Evolutionary conservation across 1,140 invertebrate species (phyloP), one percentile per base, ranked within the genome.

Genomic region (Drosophila leontia): DNA sequence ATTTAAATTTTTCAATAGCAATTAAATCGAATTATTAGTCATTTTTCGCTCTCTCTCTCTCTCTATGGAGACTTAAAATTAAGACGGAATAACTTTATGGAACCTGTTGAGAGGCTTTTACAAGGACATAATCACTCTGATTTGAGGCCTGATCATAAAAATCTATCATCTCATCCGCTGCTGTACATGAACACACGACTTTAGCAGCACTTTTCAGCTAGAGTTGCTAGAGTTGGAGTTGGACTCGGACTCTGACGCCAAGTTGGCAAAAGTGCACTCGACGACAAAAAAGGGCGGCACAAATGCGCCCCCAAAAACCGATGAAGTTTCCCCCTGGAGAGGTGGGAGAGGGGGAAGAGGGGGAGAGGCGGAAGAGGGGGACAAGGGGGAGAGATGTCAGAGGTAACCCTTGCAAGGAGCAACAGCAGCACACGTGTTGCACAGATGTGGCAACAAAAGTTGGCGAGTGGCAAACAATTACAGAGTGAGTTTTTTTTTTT

Each of bases 221-320:
- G 11, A 47, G 39, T 59, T 12, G 26, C n/a, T n/a, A n/a, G 39
- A 26, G 26, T 37, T 70, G n/a, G n/a, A n/a, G 56, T 35, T 26
- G 17, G 68, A 69, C 65, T 56, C 65, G 48, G 53, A 71, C 44
- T 48, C 37, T 39, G 53, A 59, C 44, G 51, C 44, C 29, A 41
- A 69, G 62, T 68, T 69, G 68, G 68, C 51, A 34, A 58, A 72
- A 72, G 69, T 72, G 67, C 67, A 72, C 67, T 72, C 53, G 53
- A 72, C 65, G 65, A 68, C 53, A 69, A 59, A 72, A 71, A 58
- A 70, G 42, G 65, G 69, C 65, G 51, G 68, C 67, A 70, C 63
- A 68, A 70, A 55, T 55, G 62, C 48, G 67, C 67, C 62, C 67
- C 62, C 48, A 50, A 63, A 68, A 59, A 29, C 26, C 53, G 62